Conservation (phyloP, 2,113 vertebrate species). For the Nothoprocta pentlandii region DNA sequence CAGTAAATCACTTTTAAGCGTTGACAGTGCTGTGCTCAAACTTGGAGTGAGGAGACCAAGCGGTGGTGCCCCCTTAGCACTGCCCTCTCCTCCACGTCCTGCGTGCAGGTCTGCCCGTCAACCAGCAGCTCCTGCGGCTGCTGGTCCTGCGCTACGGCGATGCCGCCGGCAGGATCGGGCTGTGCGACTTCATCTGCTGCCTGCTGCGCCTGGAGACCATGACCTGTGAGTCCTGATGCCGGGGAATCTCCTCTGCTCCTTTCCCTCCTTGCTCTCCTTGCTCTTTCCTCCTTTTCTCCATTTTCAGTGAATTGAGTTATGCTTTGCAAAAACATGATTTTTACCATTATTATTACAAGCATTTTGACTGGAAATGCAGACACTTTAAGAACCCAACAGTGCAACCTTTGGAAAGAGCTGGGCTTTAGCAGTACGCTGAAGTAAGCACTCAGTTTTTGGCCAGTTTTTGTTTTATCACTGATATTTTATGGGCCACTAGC, state of each 20-base stretch:
- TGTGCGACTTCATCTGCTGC: constrained; percentile 74
- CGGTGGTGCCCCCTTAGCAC: not conserved
- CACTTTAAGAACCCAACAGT: not conserved
- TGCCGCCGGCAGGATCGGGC: constrained; percentile 2
- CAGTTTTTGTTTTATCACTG: not conserved
- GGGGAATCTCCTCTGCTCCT: not conserved
- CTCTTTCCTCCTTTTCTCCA: not conserved
- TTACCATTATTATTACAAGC: not conserved
- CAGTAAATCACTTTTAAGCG: constrained; percentile 48
- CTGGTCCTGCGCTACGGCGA: constrained; percentile 67
- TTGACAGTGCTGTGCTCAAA: not conserved
- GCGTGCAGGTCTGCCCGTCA: constrained; percentile 34
- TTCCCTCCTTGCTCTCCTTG: too few relatives aligned
- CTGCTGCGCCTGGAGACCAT: constrained; percentile 78
- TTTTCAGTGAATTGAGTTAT: not conserved
- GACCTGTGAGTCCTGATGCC: constrained; percentile 65
- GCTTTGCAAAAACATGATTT: not conserved
- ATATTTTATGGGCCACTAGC: not conserved
- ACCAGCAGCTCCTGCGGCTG: constrained; percentile 42
- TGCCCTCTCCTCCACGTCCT: not conserved
- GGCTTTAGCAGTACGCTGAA: not conserved
- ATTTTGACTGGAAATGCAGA: not conserved
- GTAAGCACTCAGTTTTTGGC: not conserved
- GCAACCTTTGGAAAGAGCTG: not conserved
- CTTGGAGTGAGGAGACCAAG: not conserved